phyloP scores from a whole-genome alignment of 2,113 vertebrate genomes.

The Tyrannus savana region DNA sequence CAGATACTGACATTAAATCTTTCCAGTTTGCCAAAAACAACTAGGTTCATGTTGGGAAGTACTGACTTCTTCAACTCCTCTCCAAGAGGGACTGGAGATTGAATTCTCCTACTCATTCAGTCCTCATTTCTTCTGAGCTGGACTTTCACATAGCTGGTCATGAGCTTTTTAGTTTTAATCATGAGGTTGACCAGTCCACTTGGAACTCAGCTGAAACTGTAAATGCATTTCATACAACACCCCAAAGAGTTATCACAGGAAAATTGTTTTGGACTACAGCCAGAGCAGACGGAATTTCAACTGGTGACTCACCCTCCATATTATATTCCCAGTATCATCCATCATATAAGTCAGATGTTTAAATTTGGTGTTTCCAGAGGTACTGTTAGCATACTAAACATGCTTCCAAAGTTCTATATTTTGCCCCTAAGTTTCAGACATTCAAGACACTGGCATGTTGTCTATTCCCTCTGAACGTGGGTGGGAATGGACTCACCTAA shows the following conservation, averaged over 20 bases:
- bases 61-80: not conserved
- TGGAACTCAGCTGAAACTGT: not conserved
- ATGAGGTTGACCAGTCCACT: not conserved
- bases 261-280: not conserved
- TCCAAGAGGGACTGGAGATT: not conserved
- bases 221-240: not conserved
- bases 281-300: not conserved
- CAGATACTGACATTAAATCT: not conserved
- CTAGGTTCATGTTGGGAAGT: not conserved
- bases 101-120: not conserved
- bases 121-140: not conserved
- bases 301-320: not conserved
- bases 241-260: not conserved
- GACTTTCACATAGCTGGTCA: not conserved
- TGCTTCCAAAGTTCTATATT: not conserved
- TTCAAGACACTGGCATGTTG: not conserved
- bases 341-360: not conserved
- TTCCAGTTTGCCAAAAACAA: not conserved
- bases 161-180: not conserved
- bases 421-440: not conserved
- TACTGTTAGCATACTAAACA: not conserved
- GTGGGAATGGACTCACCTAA: not conserved
- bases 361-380: not conserved
- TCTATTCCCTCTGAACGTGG: not conserved
- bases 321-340: not conserved